Conservation (phyloP, 2,888 invertebrate genomes). For the Tyria jacobaeae region DNA sequence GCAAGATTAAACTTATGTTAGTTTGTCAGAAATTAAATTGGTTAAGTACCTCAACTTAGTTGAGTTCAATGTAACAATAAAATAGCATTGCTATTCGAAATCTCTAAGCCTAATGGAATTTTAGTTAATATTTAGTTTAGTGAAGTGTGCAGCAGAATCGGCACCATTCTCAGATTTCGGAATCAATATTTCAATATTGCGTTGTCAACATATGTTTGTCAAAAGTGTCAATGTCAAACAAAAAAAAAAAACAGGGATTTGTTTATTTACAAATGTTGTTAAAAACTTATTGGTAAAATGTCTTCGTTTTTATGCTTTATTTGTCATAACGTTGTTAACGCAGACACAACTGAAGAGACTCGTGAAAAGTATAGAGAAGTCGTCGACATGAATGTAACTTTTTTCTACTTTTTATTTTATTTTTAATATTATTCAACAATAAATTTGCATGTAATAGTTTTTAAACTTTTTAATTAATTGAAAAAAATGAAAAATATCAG, state of each 20-base stretch:
- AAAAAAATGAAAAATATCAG: no score
- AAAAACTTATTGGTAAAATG: conserved; percentile 50
- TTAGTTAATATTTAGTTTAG: no score
- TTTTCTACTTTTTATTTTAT: conserved; percentile 5
- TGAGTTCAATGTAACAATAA: no score
- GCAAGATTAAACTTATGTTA: no score
- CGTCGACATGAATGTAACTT: conserved; percentile 73
- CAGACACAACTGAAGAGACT: conserved; percentile 70
- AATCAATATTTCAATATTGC: background rate
- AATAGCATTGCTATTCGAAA: no score
- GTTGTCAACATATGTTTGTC: background rate
- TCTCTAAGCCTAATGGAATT: no score
- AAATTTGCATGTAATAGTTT: no score
- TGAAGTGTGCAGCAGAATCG: no score
- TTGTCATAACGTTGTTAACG: conserved; percentile 72
- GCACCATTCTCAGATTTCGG: no score
- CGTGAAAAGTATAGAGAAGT: conserved; percentile 78
- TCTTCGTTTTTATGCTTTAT: conserved; percentile 76
- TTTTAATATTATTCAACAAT: conserved; percentile 2
- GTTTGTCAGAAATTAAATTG: no score
- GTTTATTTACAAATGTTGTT: conserved; percentile 12
- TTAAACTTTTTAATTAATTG: background rate
- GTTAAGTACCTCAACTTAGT: no score
- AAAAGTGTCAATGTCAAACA: conserved; percentile 11
- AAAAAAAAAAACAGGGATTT: conserved; percentile 1